These are phyloP conservation scores for Promerops cafer DNA, from an alignment of 2,113 vertebrate species.

Conservation along the genomic window DNA sequence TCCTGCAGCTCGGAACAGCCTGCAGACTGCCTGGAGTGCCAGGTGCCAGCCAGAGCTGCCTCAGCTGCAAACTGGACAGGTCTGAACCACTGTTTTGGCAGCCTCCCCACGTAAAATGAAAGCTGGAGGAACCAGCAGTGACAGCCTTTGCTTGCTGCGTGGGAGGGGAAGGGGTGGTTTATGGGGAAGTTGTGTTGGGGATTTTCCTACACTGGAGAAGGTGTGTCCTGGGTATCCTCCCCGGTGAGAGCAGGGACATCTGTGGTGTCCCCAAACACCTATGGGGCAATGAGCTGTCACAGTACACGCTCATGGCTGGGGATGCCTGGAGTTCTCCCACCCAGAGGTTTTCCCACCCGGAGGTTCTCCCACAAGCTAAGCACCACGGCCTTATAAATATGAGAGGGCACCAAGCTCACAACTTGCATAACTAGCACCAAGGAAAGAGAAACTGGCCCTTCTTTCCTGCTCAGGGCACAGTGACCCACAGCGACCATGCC, in stretches of 20 bases:
- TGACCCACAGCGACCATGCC: neutral
- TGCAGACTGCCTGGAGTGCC: neutral
- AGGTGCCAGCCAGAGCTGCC: neutral
- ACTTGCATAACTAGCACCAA: neutral
- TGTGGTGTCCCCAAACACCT: neutral
- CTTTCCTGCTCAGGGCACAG: neutral
- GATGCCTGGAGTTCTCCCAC: neutral
- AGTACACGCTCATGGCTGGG: rapidly evolving
- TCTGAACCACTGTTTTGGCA: neutral
- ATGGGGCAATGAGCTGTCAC: rapidly evolving
- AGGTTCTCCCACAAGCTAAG: neutral
- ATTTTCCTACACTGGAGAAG: neutral
- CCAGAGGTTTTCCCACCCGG: neutral
- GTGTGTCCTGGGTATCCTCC: neutral
- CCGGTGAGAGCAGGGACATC: neutral
- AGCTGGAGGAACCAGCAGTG: neutral
- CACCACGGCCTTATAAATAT: neutral
- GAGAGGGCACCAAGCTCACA: neutral
- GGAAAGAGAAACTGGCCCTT: neutral
- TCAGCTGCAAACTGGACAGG: neutral
- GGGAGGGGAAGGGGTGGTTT: neutral
- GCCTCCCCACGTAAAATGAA: rapidly evolving
- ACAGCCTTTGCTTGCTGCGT: neutral
- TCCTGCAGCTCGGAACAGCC: neutral
- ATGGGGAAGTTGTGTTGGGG: neutral